A percentile compares a stretch with the other conserved stretches of the same genome.
Evolutionary conservation across 2,888 invertebrate species (phyloP).

Genomic region (Mallateleia sp.): DNA sequence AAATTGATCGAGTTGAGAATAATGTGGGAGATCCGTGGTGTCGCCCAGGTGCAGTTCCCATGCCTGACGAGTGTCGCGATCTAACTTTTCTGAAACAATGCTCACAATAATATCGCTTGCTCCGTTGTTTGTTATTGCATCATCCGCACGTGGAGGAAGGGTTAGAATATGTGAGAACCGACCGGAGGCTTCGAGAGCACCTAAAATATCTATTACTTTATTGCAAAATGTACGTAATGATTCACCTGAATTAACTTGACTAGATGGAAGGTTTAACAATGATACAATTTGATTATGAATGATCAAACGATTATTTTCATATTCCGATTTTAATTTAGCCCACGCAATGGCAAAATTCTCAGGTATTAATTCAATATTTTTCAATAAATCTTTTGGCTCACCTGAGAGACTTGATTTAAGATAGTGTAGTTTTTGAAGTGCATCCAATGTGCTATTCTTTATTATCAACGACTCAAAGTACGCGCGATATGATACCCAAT

Average conservation of each 20-base stretch:
- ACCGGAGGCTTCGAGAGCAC: too few species aligned
- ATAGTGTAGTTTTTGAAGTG: neutral
- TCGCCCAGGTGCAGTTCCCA: constrained; percentile 30
- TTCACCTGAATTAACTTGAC: too few species aligned
- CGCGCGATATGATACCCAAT: neutral
- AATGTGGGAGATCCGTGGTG: constrained; percentile 11
- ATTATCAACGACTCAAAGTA: neutral
- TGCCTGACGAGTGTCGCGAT: constrained; percentile 26
- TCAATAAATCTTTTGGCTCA: neutral
- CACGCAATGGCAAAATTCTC: too few species aligned
- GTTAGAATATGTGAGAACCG: too few species aligned
- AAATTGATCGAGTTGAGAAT: constrained; percentile 17
- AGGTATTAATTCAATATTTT: neutral
- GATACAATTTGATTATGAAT: too few species aligned
- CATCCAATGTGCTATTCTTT: neutral
- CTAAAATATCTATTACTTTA: too few species aligned
- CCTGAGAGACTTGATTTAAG: neutral
- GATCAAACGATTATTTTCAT: too few species aligned
- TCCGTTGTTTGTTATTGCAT: too few species aligned
- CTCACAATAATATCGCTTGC: constrained; percentile 20
- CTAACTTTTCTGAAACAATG: constrained; percentile 10
- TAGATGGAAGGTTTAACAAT: too few species aligned
- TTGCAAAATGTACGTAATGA: too few species aligned
- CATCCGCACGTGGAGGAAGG: neutral
- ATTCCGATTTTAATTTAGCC: too few species aligned